A percentile compares a stretch with the other conserved stretches of the same genome.
These are phyloP conservation scores for Gobio gobio DNA, from an alignment of 2,113 vertebrate genomes.

Conservation along the genomic window DNA sequence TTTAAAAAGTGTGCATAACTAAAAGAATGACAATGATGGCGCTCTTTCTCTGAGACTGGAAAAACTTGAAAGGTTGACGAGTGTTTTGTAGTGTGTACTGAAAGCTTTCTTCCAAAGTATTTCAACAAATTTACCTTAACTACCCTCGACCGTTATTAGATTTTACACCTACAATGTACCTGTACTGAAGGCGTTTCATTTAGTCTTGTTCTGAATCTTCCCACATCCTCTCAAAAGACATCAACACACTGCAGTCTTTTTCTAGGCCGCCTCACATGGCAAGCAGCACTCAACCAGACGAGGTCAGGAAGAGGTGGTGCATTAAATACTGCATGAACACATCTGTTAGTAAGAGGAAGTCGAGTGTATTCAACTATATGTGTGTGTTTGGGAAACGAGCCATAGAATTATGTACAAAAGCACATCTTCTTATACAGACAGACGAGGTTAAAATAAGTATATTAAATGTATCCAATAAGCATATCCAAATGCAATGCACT, in stretches of 20 bases:
- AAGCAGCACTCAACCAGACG: slow-evolving; percentile 4
- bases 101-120: slow-evolving; percentile 11
- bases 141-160: not conserved
- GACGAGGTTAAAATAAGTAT: not conserved
- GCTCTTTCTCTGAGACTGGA: not conserved
- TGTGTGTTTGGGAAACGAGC: not conserved
- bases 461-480: too few species aligned
- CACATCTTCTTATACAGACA: not conserved
- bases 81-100: not conserved
- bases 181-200: not conserved
- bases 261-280: not conserved
- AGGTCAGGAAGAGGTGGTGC: slow-evolving; percentile 30
- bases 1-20: not conserved
- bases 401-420: not conserved
- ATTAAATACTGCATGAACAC: slow-evolving; percentile 55
- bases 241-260: slow-evolving; percentile 9
- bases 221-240: slow-evolving; percentile 15
- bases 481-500: not conserved
- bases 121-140: not conserved
- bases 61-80: not conserved
- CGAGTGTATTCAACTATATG: not conserved
- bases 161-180: not conserved
- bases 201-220: not conserved
- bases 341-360: slow-evolving; percentile 33
- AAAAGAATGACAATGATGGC: not conserved